Conservation (phyloP, 2,888 invertebrate species). For the Blera fallax region DNA sequence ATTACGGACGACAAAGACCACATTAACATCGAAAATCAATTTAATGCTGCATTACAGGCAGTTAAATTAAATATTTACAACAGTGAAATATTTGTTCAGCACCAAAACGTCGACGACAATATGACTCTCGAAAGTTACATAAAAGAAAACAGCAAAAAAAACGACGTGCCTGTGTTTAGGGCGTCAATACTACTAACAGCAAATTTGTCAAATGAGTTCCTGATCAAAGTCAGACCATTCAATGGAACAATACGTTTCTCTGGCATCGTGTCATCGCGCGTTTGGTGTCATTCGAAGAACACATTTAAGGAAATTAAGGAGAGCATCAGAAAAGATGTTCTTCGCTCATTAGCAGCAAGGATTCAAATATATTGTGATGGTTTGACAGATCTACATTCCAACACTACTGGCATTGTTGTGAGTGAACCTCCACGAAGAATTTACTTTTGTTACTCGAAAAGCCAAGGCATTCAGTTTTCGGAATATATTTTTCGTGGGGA, state of each 20-base stretch:
- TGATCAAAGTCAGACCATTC: conserved; percentile 77
- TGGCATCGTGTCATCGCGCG: conserved; percentile 82
- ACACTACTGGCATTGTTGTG: conserved; percentile 83
- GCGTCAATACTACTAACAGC: conserved; percentile 88
- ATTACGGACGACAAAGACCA: conserved; percentile 84
- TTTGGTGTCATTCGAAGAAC: conserved; percentile 90
- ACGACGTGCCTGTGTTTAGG: conserved; percentile 78
- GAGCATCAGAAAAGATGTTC: conserved; percentile 91
- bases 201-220: conserved; percentile 82
- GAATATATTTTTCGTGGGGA: conserved; percentile 97
- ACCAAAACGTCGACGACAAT: conserved; percentile 85
- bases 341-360: conserved; percentile 91
- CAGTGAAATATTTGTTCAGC: conserved; percentile 89
- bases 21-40: conserved; percentile 80
- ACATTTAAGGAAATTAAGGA: conserved; percentile 87
- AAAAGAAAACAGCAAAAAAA: conserved; percentile 54
- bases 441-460: conserved; percentile 82
- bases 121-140: conserved; percentile 86
- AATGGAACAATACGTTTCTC: conserved; percentile 79
- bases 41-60: conserved; percentile 76
- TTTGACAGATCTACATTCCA: conserved; percentile 83
- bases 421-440: conserved; percentile 95
- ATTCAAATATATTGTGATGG: conserved; percentile 97
- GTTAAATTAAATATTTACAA: conserved; percentile 80
- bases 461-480: conserved; percentile 86